Evolutionary conservation across 2,888 invertebrate genomes (phyloP).

Genomic region (Spilarctia lutea): DNA sequence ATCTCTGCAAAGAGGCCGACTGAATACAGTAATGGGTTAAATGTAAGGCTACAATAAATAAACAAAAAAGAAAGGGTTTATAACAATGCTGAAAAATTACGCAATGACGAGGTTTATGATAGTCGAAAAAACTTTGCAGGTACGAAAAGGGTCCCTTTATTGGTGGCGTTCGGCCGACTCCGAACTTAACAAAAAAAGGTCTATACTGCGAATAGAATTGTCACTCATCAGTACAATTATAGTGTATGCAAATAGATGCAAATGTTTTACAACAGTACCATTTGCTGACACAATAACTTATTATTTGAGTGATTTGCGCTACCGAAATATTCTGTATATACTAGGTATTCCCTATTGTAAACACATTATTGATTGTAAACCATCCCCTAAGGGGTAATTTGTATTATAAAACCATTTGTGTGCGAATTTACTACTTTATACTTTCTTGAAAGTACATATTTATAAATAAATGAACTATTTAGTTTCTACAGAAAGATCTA

Average conservation of each 20-base stretch:
- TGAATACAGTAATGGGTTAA: constrained; percentile 56
- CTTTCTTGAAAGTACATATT: neutral
- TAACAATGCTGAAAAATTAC: constrained; percentile 85
- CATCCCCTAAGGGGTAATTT: no score
- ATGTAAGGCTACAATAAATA: constrained; percentile 81
- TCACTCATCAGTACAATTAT: constrained; percentile 66
- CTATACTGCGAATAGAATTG: constrained; percentile 67
- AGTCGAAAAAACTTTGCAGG: constrained; percentile 79
- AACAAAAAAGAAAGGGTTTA: constrained; percentile 85
- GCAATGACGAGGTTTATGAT: constrained; percentile 80
- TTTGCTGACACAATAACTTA: constrained; percentile 62
- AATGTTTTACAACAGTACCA: constrained; percentile 68
- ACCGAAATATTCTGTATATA: constrained; percentile 72
- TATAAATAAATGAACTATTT: neutral
- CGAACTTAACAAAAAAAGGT: constrained; percentile 50
- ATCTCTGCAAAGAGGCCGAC: constrained; percentile 82
- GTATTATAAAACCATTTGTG: neutral
- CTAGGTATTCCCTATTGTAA: no score
- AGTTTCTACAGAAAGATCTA: neutral
- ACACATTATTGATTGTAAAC: constrained; percentile 52
- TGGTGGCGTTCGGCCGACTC: constrained; percentile 47
- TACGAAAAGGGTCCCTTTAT: constrained; percentile 73
- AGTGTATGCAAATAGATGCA: constrained; percentile 81
- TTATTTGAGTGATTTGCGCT: constrained; percentile 63
- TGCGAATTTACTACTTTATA: neutral